Evolutionary conservation across 2,113 vertebrate species (phyloP).

Genomic region (Eulemur macaco): DNA sequence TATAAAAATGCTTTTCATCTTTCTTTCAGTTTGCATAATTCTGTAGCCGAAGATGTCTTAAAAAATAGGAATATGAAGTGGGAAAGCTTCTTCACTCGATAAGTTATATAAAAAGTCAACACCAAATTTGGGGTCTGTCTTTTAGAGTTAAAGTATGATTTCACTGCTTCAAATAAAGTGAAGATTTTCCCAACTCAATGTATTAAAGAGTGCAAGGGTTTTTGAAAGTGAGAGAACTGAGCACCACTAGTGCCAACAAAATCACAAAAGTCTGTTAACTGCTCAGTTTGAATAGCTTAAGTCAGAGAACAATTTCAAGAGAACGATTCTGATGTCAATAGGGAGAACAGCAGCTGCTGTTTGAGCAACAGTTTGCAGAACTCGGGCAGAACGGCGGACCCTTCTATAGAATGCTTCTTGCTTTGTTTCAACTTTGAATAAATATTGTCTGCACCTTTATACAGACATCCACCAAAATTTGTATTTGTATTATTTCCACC

Average conservation of each 20-base stretch:
- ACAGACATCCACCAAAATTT: background rate
- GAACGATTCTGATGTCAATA: background rate
- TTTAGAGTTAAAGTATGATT: background rate
- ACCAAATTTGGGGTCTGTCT: background rate
- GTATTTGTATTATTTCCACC: background rate
- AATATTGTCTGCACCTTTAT: rapidly evolving
- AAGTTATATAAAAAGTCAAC: background rate
- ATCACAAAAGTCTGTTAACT: background rate
- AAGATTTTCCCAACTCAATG: background rate
- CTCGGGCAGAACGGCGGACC: rapidly evolving
- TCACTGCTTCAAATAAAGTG: background rate
- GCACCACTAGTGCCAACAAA: background rate
- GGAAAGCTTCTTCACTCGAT: background rate
- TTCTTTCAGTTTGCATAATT: background rate
- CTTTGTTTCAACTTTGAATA: background rate
- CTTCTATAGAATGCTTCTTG: rapidly evolving
- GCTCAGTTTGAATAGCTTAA: background rate
- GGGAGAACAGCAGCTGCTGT: too few relatives aligned
- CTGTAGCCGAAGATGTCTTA: background rate
- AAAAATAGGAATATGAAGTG: background rate
- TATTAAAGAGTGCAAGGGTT: background rate
- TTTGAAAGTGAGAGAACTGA: background rate
- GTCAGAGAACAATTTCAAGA: background rate
- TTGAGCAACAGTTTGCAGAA: background rate
- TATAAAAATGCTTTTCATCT: background rate